A percentile compares a stretch with the other conserved stretches of the same genome.
Evolutionary conservation across 1,140 invertebrate genomes (phyloP).

Genomic region (Notospermus geniculatus): DNA sequence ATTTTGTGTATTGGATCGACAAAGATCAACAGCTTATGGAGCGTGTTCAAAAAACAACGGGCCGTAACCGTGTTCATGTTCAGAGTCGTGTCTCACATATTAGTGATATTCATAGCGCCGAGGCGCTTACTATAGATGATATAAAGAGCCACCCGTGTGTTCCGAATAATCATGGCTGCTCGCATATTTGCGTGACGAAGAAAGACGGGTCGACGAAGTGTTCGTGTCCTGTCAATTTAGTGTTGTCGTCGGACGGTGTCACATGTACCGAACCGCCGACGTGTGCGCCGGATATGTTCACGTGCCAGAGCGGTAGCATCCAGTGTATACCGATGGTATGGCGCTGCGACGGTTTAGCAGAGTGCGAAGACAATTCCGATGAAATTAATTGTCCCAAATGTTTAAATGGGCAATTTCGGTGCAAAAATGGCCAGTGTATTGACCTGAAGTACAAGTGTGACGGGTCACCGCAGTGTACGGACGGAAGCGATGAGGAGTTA

Average conservation of each 20-base stretch:
- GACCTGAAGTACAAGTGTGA: slow-evolving; percentile 89
- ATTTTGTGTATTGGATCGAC: slow-evolving; percentile 98
- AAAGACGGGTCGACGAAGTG: slow-evolving; percentile 60
- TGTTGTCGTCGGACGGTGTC: slow-evolving; percentile 37
- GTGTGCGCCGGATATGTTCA: slow-evolving; percentile 52
- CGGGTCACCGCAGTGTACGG: slow-evolving; percentile 89
- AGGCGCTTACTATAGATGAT: slow-evolving; percentile 32
- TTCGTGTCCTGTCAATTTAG: slow-evolving; percentile 47
- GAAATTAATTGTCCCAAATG: slow-evolving; percentile 78
- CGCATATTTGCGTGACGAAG: slow-evolving; percentile 89
- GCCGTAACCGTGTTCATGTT: slow-evolving; percentile 35
- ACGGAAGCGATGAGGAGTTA: slow-evolving; percentile 84
- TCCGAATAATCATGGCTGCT: slow-evolving; percentile 67
- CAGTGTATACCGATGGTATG: slow-evolving; percentile 49
- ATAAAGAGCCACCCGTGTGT: slow-evolving; percentile 39
- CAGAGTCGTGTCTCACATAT: slow-evolving; percentile 60
- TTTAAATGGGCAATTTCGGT: slow-evolving; percentile 53
- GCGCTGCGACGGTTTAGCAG: slow-evolving; percentile 61
- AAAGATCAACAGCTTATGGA: slow-evolving; percentile 70
- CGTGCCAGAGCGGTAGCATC: slow-evolving; percentile 39
- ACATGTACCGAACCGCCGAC: slow-evolving; percentile 50
- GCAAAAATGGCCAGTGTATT: slow-evolving; percentile 56
- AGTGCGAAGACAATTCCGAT: slow-evolving; percentile 77
- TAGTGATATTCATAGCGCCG: slow-evolving; percentile 62
- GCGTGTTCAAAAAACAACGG: slow-evolving; percentile 40